A percentile compares a stretch with the other conserved stretches of the same genome.
Evolutionary conservation across 2,888 invertebrate genomes (phyloP).

Genomic region (Charanyca ferruginea): DNA sequence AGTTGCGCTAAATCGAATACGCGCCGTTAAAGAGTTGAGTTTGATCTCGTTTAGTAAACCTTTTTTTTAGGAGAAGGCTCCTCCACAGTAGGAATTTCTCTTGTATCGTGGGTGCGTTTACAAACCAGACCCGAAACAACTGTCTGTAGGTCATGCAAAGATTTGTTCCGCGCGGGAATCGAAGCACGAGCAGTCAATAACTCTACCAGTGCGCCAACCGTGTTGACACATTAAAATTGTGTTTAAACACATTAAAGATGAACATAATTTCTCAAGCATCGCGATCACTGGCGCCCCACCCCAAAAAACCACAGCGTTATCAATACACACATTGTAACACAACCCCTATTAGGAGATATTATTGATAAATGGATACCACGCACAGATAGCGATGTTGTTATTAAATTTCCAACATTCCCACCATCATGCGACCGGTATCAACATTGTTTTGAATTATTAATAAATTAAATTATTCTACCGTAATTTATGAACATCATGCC

Average conservation of each 20-base stretch:
- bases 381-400: slow-evolving; percentile 50
- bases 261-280: not conserved
- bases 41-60: too few species aligned
- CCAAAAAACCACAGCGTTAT: slow-evolving; percentile 59
- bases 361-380: slow-evolving; percentile 63
- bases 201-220: too few species aligned
- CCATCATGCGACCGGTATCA: slow-evolving; percentile 34
- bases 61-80: too few species aligned
- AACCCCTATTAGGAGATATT: slow-evolving; percentile 60
- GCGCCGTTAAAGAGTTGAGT: too few species aligned
- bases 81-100: too few species aligned
- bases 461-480: slow-evolving; percentile 27
- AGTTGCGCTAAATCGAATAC: too few species aligned
- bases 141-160: too few species aligned
- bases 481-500: slow-evolving; percentile 23
- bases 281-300: slow-evolving; percentile 37
- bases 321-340: slow-evolving; percentile 63
- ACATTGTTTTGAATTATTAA: slow-evolving; percentile 57
- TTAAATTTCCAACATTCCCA: slow-evolving; percentile 58
- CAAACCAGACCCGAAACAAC: too few species aligned
- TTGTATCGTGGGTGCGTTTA: too few species aligned
- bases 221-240: too few species aligned
- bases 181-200: too few species aligned
- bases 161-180: too few species aligned
- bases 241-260: not conserved